These are phyloP conservation scores for Drosophila bocqueti DNA, from an alignment of 1,140 invertebrate species.

Conservation along the genomic window DNA sequence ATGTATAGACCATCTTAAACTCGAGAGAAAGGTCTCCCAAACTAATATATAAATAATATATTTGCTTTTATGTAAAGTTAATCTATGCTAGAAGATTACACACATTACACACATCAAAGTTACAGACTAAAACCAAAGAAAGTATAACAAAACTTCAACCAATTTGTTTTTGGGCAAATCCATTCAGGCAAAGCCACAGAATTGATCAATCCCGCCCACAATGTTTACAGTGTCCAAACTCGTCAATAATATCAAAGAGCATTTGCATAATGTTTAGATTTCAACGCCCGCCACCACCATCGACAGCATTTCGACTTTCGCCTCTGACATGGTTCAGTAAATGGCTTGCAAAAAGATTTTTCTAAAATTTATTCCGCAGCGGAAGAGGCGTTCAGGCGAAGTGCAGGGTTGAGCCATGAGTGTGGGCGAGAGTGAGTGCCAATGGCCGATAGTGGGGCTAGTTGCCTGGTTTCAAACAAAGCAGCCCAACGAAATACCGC, in stretches of 20 bases:
- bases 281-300: constrained; percentile 18
- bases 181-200: constrained; percentile 29
- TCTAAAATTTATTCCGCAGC: constrained; percentile 40
- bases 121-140: constrained; percentile 13
- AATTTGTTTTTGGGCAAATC: constrained; percentile 14
- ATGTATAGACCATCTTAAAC: not conserved
- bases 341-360: constrained; percentile 51
- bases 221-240: constrained; percentile 42
- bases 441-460: constrained; percentile 65
- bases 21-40: not conserved
- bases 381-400: constrained; percentile 4
- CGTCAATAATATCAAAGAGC: constrained; percentile 50
- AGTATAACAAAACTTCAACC: constrained; percentile 8
- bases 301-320: constrained; percentile 40
- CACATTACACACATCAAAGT: constrained; percentile 1
- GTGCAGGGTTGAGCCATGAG: constrained; percentile 17
- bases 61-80: not conserved
- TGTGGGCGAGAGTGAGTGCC: constrained; percentile 38
- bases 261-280: constrained; percentile 55
- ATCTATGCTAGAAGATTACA: not conserved
- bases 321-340: constrained; percentile 44
- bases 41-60: not conserved
- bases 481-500: constrained; percentile 37
- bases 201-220: constrained; percentile 39
- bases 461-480: constrained; percentile 39